phyloP scores from a whole-genome alignment of 2,888 invertebrate genomes.

The Drosophila anomalata region DNA sequence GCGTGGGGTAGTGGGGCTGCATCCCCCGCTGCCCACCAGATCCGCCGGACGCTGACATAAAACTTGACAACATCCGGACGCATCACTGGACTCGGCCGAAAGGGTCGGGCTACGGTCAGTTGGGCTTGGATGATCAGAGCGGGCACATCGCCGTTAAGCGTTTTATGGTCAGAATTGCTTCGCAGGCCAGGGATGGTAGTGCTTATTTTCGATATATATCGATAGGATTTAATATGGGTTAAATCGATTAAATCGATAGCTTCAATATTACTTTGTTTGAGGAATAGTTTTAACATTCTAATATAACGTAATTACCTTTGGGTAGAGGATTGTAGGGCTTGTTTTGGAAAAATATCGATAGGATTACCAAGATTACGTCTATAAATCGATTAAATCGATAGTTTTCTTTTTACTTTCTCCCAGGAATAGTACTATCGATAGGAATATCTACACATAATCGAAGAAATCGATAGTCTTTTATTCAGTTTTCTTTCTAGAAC shows the following conservation, averaged over 20 bases:
- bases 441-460: not conserved
- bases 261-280: too few relatives aligned
- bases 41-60: conserved; percentile 65
- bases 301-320: too few relatives aligned
- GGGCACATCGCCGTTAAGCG: conserved; percentile 63
- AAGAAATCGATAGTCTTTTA: not conserved
- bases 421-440: not conserved
- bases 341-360: not conserved
- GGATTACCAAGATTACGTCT: not conserved
- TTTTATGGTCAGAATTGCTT: conserved; percentile 62
- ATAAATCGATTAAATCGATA: too few relatives aligned
- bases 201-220: not conserved
- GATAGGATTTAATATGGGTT: not conserved
- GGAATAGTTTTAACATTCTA: too few relatives aligned
- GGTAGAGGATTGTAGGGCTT: not conserved
- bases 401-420: too few relatives aligned
- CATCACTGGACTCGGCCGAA: conserved; percentile 5
- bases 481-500: not conserved
- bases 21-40: not conserved
- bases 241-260: not conserved
- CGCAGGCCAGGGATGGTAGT: not conserved
- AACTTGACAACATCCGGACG: conserved; percentile 74
- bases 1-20: not conserved
- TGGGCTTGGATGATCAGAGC: conserved; percentile 10
- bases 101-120: conserved; percentile 18